phyloP scores from a whole-genome alignment of 2,113 vertebrate species.

The Neogale vison region DNA sequence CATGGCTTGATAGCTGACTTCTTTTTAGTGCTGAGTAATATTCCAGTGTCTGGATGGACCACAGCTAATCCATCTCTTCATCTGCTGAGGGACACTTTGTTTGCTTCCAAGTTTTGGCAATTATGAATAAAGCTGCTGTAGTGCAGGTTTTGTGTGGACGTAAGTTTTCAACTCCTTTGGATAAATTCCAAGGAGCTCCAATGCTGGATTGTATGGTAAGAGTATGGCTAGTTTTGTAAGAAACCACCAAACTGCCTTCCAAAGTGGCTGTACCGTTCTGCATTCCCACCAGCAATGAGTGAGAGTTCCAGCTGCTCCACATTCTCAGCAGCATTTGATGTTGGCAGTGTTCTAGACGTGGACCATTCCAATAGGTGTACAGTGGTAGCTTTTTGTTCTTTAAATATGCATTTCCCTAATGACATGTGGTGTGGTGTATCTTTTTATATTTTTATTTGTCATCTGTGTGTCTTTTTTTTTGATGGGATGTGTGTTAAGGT shows the following conservation, averaged over 20 bases:
- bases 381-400: not conserved
- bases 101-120: not conserved
- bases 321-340: not conserved
- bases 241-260: not conserved
- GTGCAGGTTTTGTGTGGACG: not conserved
- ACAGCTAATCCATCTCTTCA: not conserved
- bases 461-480: not conserved
- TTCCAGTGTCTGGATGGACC: not conserved
- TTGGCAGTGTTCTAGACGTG: not conserved
- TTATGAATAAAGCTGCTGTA: not conserved
- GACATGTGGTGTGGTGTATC: not conserved
- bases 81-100: not conserved
- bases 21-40: not conserved
- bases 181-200: not conserved
- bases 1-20: not conserved
- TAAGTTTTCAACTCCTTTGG: not conserved
- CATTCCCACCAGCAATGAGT: not conserved
- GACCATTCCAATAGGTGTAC: not conserved
- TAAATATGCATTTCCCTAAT: not conserved
- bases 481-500: not conserved
- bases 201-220: not conserved
- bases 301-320: not conserved
- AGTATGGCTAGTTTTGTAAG: not conserved
- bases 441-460: not conserved
- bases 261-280: not conserved